Conservation (phyloP, 2,888 invertebrate genomes). For the Perithous albicinctus region DNA sequence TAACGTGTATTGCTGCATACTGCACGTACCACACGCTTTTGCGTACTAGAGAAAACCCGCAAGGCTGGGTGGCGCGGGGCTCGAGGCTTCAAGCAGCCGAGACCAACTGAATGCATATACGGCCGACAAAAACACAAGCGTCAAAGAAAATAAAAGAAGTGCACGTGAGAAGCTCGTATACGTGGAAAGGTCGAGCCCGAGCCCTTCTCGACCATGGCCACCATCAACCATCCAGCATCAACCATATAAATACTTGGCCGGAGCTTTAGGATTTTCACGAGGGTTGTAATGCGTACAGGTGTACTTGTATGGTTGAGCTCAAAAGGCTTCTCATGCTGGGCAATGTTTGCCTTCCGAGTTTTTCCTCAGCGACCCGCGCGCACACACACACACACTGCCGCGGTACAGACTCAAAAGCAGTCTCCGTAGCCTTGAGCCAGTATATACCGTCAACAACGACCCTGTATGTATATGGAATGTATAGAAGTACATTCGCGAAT, state of each 20-base stretch:
- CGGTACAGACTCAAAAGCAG: conserved; percentile 61
- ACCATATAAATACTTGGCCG: no score
- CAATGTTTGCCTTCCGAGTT: conserved; percentile 69
- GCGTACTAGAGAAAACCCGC: conserved; percentile 46
- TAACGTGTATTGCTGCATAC: conserved; percentile 30
- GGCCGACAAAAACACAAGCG: conserved; percentile 34
- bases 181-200: conserved; percentile 62
- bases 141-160: conserved; percentile 42
- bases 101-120: conserved; percentile 53
- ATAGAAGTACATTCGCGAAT: conserved; percentile 50
- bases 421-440: conserved; percentile 34
- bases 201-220: conserved; percentile 54
- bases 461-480: not conserved
- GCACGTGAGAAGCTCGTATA: conserved; percentile 30
- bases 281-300: conserved; percentile 51
- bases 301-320: conserved; percentile 48
- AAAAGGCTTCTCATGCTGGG: conserved; percentile 67
- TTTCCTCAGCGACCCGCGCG: conserved; percentile 38
- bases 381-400: no score
- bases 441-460: not conserved
- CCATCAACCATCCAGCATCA: not conserved
- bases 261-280: conserved; percentile 40
- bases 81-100: conserved; percentile 38
- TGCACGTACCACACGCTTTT: conserved; percentile 38
- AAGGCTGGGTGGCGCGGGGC: conserved; percentile 55